A percentile compares a stretch with the other conserved stretches of the same genome.
Conservation (phyloP, 2,113 vertebrate species). For the Benitochromis conjunctus region DNA sequence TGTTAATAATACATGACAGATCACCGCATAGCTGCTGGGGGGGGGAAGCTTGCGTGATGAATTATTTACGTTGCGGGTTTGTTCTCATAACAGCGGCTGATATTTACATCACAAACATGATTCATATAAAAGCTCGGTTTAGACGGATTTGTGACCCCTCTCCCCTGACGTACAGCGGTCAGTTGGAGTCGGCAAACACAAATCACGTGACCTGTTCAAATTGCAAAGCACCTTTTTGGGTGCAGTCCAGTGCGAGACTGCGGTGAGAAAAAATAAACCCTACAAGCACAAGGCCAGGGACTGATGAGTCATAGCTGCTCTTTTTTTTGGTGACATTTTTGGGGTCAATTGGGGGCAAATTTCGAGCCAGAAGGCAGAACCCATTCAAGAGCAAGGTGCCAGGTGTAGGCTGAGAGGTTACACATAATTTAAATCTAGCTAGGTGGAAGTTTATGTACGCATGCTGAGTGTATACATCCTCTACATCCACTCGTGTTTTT, state of each 20-base stretch:
- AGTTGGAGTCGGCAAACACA: constrained; percentile 48
- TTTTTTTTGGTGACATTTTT: neutral
- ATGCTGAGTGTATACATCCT: neutral
- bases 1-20: constrained; percentile 18
- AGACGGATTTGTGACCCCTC: neutral
- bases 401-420: neutral
- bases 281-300: neutral
- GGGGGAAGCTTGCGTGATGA: neutral
- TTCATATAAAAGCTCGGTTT: neutral
- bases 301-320: neutral
- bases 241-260: neutral
- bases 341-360: neutral
- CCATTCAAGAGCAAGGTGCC: neutral
- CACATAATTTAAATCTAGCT: neutral
- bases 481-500: neutral
- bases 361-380: neutral
- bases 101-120: neutral
- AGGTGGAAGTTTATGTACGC: neutral
- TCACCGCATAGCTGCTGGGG: neutral
- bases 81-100: neutral
- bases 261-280: neutral
- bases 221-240: constrained; percentile 1
- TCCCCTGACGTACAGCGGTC: neutral
- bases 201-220: constrained; percentile 58
- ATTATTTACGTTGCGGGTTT: neutral